phyloP scores from a whole-genome alignment of 2,113 vertebrate species.

The Catharus fuscescens region DNA sequence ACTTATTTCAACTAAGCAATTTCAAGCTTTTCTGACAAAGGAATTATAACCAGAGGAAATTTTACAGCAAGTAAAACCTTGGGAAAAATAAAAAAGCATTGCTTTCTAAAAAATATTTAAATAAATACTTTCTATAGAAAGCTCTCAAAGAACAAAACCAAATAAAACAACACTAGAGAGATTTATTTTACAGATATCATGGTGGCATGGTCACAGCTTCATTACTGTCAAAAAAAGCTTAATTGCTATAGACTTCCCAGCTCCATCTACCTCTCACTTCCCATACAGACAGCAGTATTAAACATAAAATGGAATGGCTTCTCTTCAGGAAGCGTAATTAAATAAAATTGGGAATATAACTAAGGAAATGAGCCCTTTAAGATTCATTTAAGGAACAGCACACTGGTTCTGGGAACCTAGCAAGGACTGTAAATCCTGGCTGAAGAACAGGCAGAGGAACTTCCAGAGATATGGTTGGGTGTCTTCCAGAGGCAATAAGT shows the following conservation, averaged over 20 bases:
- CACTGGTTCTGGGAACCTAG: not conserved
- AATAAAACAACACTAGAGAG: not conserved
- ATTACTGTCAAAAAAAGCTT: not conserved
- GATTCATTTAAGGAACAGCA: constrained; percentile 44
- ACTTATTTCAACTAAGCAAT: not conserved
- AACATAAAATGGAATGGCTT: constrained; percentile 48
- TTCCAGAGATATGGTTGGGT: not conserved
- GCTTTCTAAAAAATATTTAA: not conserved
- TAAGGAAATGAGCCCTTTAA: constrained; percentile 53
- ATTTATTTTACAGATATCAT: not conserved
- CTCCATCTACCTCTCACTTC: not conserved
- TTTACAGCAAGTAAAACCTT: not conserved
- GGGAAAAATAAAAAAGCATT: not conserved
- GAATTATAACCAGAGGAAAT: not conserved
- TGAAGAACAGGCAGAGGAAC: not conserved
- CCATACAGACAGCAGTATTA: not conserved
- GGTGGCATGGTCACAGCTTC: not conserved
- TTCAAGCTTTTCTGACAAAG: not conserved
- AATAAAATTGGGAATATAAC: constrained; percentile 53
- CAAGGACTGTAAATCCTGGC: constrained; percentile 17
- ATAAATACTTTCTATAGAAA: not conserved
- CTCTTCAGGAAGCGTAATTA: constrained; percentile 59
- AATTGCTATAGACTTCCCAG: not conserved
- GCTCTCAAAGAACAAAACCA: not conserved
- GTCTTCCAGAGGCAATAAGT: not conserved